These are phyloP conservation scores for Leucozona laternaria DNA, from an alignment of 2,888 invertebrate genomes.

Conservation along the genomic window DNA sequence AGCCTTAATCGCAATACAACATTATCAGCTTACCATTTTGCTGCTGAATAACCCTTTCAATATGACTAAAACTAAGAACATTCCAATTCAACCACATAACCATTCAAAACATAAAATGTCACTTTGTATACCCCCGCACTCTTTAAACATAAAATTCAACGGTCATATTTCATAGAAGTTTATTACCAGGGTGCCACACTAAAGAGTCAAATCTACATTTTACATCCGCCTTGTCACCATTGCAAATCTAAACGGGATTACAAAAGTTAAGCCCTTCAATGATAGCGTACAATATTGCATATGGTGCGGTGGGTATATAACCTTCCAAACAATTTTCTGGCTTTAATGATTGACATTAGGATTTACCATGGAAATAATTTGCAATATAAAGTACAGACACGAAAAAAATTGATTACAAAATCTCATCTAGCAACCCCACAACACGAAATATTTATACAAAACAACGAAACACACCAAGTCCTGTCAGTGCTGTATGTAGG, in stretches of 20 bases:
- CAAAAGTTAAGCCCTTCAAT: slow-evolving; percentile 69
- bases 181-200: slow-evolving; percentile 59
- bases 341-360: slow-evolving; percentile 76
- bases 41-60: neutral
- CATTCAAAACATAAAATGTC: slow-evolving; percentile 60
- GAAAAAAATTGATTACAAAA: slow-evolving; percentile 40
- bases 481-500: neutral
- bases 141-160: slow-evolving; percentile 19
- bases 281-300: slow-evolving; percentile 36
- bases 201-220: slow-evolving; percentile 24
- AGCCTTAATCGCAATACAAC: too few relatives aligned
- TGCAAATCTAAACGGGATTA: slow-evolving; percentile 72
- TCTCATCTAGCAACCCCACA: slow-evolving; percentile 58
- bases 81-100: slow-evolving; percentile 27
- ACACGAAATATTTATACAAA: slow-evolving; percentile 28
- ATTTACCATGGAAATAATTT: slow-evolving; percentile 75
- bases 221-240: slow-evolving; percentile 45
- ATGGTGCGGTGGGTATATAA: slow-evolving; percentile 17
- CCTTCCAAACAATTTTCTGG: slow-evolving; percentile 53
- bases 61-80: neutral
- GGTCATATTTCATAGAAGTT: slow-evolving; percentile 65
- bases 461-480: slow-evolving; percentile 21
- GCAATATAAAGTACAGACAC: slow-evolving; percentile 67
- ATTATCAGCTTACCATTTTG: neutral
- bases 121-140: slow-evolving; percentile 20